Conservation (phyloP, 2,113 vertebrate genomes). For the Sula dactylatra region DNA sequence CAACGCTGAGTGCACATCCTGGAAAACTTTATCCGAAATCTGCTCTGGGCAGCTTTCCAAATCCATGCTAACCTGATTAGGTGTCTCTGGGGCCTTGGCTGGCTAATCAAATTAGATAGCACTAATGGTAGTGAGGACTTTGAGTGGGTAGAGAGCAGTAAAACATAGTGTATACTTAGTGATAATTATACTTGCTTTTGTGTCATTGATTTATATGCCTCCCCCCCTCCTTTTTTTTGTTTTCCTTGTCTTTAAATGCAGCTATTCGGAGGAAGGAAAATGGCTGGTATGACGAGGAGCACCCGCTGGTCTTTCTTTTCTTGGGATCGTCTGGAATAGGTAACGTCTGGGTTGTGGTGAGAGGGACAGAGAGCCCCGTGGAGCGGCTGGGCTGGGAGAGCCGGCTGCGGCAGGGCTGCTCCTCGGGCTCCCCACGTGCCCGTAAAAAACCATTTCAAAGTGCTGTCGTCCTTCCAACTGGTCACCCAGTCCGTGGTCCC, state of each 20-base stretch:
- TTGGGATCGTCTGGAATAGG: slow-evolving; percentile 96
- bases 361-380: neutral
- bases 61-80: slow-evolving; percentile 99
- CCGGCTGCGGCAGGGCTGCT: too few species aligned
- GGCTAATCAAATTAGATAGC: slow-evolving; percentile 94
- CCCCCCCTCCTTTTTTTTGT: slow-evolving; percentile 10
- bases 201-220: slow-evolving; percentile 86
- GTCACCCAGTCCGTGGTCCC: neutral
- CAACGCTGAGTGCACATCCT: slow-evolving; percentile 81
- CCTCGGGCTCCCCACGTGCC: neutral
- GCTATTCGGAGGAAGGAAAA: slow-evolving; percentile 97
- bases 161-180: slow-evolving; percentile 86
- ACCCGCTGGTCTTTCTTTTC: slow-evolving; percentile 96
- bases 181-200: slow-evolving; percentile 84
- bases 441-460: neutral
- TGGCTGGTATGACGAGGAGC: slow-evolving; percentile 98
- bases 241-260: slow-evolving; percentile 59
- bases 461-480: neutral
- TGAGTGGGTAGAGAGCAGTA: slow-evolving; percentile 82
- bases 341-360: slow-evolving; percentile 57
- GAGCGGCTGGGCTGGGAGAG: neutral
- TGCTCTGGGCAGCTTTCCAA: slow-evolving; percentile 84
- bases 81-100: slow-evolving; percentile 89
- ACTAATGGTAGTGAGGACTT: slow-evolving; percentile 92
- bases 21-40: slow-evolving; percentile 82